Base-by-base conservation (phyloP, 1,140 invertebrate genomes). In the Ruditapes philippinarum region DNA sequence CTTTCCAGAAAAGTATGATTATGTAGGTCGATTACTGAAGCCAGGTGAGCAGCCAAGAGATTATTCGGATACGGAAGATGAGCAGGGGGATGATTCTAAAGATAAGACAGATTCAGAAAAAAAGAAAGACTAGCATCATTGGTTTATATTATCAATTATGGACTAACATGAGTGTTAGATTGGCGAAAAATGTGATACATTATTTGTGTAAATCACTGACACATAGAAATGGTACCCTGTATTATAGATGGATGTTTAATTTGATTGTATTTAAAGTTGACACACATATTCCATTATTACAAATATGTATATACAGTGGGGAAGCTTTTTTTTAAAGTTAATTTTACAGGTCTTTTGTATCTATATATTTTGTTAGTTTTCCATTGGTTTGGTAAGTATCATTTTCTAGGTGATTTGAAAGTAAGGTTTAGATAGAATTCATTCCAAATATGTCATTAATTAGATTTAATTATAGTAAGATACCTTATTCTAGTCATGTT, bases 1-100 rank as follows among this genome's bases (percentile, higher is more conserved):
- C 2, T 94, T 97, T 97, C 57, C 96, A 99, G 98, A 99, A 96
- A 99, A 98, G 96, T 99, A 99, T 95, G 98, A 98, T 54, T 97
- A 98, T 91, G 98, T 99, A 62, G 99, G 99, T 22, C 97, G 97
- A 94, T 96, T 99, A 36, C 95, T 99, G 93, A 98, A 98, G 94
- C 98, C 98, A 12, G 98, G 98, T 19, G 98, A 99, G 94, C 97
- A 98, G 92, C 98, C 98, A 0, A 98, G 97, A 73, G 98, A 98
- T 94, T 99, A 99, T 96, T 98, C 98, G 12, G 98, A 99, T 93
- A 98, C 98, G 91, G 98, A 99, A 85, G 96, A 96, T 80, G 95
- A 96, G 57, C 89, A 83, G 22, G 86, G 80, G 12, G 93, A 94
- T n/a, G 92, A 94, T 22, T 83, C 89, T 57, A 87, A 90, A 91